These are phyloP conservation scores for Ennomos quercinarius DNA, from an alignment of 2,888 invertebrate genomes.

Conservation along the genomic window DNA sequence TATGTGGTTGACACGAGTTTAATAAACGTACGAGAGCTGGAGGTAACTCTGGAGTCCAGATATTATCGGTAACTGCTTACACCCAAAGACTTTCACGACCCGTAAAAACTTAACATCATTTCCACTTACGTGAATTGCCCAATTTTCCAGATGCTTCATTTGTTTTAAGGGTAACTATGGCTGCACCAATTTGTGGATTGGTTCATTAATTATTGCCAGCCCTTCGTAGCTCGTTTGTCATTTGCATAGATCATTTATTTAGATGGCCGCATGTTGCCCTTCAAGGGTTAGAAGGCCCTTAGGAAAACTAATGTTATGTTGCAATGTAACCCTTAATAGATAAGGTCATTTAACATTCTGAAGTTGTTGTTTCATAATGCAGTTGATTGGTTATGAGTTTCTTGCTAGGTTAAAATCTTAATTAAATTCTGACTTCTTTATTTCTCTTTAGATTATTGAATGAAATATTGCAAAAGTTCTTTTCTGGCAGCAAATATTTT, in stretches of 20 bases:
- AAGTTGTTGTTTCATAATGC: constrained; percentile 5
- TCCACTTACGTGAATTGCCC: constrained; percentile 1
- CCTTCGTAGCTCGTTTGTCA: constrained; percentile 34
- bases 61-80: no score
- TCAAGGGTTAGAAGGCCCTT: constrained; percentile 28
- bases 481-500: no score
- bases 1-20: no score
- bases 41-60: no score
- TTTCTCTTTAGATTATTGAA: no score
- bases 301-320: constrained; percentile 21
- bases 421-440: no score
- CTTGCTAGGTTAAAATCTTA: no score
- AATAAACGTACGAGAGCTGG: no score
- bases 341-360: constrained; percentile 21
- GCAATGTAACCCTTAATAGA: constrained; percentile 16
- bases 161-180: constrained; percentile 14
- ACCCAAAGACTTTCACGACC: background rate
- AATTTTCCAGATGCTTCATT: constrained; percentile 3
- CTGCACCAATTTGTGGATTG: constrained; percentile 41
- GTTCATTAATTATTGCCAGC: constrained; percentile 36
- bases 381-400: background rate
- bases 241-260: constrained; percentile 39
- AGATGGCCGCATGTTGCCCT: constrained; percentile 34
- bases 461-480: no score
- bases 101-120: background rate